These are phyloP conservation scores for Cantharis rustica DNA, from an alignment of 2,888 invertebrate species.

Conservation along the genomic window DNA sequence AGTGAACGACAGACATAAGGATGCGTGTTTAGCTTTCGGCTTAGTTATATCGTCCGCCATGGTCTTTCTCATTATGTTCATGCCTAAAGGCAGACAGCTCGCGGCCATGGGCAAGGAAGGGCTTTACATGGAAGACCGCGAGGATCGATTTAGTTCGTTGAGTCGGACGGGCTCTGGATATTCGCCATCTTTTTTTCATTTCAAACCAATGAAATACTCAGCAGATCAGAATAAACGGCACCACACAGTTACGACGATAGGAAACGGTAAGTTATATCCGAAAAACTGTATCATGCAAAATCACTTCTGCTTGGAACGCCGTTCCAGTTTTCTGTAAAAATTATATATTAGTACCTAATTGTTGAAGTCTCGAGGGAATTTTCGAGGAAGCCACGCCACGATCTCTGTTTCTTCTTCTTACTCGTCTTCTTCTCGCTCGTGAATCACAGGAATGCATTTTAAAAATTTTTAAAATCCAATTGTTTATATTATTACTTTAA, in stretches of 20 bases:
- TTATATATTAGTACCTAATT: neutral
- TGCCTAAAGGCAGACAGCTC: slow-evolving; percentile 88
- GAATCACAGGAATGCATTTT: no score
- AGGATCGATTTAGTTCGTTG: slow-evolving; percentile 81
- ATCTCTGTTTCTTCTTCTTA: no score
- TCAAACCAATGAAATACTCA: slow-evolving; percentile 84
- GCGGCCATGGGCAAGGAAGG: slow-evolving; percentile 92
- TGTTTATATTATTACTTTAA: no score
- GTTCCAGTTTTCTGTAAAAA: neutral
- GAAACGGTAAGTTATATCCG: slow-evolving; percentile 45
- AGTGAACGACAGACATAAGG: slow-evolving; percentile 77
- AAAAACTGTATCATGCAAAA: neutral
- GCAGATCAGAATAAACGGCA: slow-evolving; percentile 42
- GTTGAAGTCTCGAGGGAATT: neutral
- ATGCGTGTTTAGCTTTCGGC: slow-evolving; percentile 90
- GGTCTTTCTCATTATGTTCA: slow-evolving; percentile 91
- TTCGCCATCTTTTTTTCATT: slow-evolving; percentile 91
- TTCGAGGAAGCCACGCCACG: no score
- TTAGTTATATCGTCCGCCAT: slow-evolving; percentile 82
- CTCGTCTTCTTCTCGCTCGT: no score
- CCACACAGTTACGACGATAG: slow-evolving; percentile 48
- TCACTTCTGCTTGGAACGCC: neutral
- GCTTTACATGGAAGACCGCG: slow-evolving; percentile 79
- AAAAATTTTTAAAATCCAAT: no score
- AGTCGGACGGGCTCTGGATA: slow-evolving; percentile 80